A percentile compares a stretch with the other conserved stretches of the same genome.
Conservation (phyloP, 2,113 vertebrate species). For the Carassius carassius region DNA sequence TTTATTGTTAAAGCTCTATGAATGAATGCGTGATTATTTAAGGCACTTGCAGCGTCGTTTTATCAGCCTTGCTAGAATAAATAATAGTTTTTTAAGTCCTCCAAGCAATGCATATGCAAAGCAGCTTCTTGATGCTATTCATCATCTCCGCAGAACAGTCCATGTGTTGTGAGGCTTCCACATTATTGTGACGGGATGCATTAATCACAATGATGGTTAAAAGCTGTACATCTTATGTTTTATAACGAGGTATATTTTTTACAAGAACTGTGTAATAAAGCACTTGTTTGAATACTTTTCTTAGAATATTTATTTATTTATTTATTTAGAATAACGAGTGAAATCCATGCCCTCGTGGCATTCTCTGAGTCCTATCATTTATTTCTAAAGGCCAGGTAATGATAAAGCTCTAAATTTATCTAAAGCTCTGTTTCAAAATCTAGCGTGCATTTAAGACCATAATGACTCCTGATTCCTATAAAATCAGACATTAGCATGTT, state of each 20-base stretch:
- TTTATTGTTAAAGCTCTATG: constrained; percentile 22
- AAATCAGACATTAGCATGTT: background rate
- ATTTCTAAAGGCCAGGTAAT: background rate
- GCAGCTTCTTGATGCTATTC: background rate
- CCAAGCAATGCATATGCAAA: background rate
- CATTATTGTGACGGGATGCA: background rate
- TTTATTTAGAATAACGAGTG: background rate
- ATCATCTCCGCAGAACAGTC: too few relatives aligned
- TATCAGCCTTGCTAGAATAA: too few relatives aligned
- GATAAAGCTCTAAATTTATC: background rate
- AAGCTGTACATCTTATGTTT: background rate
- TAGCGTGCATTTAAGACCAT: background rate
- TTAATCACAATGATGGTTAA: constrained; percentile 2
- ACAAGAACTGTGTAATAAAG: background rate
- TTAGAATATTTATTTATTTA: too few relatives aligned
- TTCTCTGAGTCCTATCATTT: too few relatives aligned
- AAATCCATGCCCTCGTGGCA: too few relatives aligned
- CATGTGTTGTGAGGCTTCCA: too few relatives aligned
- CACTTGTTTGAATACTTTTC: background rate
- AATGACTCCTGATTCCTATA: background rate
- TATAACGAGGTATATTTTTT: constrained; percentile 19
- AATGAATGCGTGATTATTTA: constrained; percentile 27
- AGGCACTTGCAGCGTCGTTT: constrained; percentile 34
- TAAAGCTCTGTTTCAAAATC: background rate
- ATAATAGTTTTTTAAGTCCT: background rate